Conservation (phyloP, 1,140 invertebrate genomes). For the Neodiprion pinetum region DNA sequence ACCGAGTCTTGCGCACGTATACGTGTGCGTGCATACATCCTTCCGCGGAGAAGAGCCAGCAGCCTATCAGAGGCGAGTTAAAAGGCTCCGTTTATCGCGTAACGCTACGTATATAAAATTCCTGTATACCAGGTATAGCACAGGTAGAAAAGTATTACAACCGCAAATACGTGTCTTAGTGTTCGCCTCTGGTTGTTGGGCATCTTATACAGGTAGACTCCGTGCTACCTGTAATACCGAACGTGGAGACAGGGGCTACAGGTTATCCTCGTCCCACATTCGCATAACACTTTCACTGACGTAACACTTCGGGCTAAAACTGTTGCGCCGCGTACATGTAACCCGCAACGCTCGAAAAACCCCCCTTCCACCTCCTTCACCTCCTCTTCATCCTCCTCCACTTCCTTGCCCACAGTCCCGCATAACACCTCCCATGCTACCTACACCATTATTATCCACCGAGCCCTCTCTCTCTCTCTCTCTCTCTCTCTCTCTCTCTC, state of each 20-base stretch:
- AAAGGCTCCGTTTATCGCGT: too few species aligned
- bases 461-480: too few species aligned
- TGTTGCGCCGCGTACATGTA: constrained; percentile 50
- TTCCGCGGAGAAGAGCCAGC: too few species aligned
- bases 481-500: too few species aligned
- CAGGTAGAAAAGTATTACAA: neutral
- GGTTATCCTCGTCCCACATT: constrained; percentile 64
- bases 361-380: neutral
- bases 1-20: neutral
- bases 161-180: too few species aligned
- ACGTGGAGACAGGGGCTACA: constrained; percentile 52
- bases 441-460: too few species aligned
- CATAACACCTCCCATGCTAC: too few species aligned
- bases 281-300: constrained; percentile 65
- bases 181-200: too few species aligned
- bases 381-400: too few species aligned
- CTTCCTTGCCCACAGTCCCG: too few species aligned
- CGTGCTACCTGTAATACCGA: constrained; percentile 1
- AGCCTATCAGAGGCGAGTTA: too few species aligned
- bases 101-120: neutral
- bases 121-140: neutral
- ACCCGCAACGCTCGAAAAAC: constrained; percentile 18
- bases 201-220: neutral
- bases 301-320: constrained; percentile 61
- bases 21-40: too few species aligned